These are phyloP conservation scores for Aphrophora alni DNA, from an alignment of 2,888 invertebrate species.

Conservation along the genomic window DNA sequence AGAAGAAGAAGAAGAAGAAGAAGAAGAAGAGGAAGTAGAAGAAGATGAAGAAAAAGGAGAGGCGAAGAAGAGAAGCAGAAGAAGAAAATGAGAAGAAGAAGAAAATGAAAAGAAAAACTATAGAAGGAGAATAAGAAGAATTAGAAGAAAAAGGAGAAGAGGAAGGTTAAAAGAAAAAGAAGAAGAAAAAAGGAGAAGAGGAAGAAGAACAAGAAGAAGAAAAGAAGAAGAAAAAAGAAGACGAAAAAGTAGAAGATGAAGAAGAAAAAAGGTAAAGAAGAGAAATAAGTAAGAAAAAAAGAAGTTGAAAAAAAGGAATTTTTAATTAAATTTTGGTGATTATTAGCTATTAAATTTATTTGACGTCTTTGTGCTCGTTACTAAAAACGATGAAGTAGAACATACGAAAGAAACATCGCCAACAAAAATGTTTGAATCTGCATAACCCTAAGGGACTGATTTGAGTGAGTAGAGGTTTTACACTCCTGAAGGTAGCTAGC, in stretches of 20 bases:
- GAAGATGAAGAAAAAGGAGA: not conserved
- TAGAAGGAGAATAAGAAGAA: not conserved
- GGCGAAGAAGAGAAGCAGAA: not conserved
- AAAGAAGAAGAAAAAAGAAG: not conserved
- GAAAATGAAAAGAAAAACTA: not conserved
- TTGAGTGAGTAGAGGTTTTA: no score
- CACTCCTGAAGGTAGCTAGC: no score
- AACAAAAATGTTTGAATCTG: no score
- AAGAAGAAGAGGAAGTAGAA: slow-evolving; percentile 4
- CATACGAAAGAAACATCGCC: no score
- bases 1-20: not conserved
- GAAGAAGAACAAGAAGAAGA: slow-evolving; percentile 10
- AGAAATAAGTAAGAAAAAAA: not conserved
- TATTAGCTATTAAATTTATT: no score
- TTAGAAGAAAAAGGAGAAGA: slow-evolving; percentile 1
- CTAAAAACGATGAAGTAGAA: no score
- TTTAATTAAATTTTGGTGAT: no score
- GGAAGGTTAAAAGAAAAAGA: not conserved
- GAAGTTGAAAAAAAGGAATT: not conserved
- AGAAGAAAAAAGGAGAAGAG: not conserved
- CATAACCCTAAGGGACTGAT: no score
- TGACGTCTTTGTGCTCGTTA: no score
- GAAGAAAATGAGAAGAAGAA: not conserved
- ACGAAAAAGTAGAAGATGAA: not conserved
- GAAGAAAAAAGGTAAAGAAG: not conserved